These are phyloP conservation scores for Mallateleia sp. DNA, from an alignment of 2,888 invertebrate species.

Conservation along the genomic window DNA sequence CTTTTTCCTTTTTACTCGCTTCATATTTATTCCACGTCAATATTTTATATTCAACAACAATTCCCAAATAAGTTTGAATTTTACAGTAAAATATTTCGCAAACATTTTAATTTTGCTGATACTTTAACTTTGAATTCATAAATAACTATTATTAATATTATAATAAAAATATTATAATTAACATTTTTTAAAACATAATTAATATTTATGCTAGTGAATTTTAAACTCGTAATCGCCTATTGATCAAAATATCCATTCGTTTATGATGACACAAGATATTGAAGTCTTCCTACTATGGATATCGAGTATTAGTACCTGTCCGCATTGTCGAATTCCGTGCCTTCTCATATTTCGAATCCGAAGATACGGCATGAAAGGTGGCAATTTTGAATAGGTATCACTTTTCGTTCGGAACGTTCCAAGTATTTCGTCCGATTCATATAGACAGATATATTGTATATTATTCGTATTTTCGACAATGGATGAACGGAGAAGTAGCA, in stretches of 20 bases:
- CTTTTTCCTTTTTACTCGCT: no score
- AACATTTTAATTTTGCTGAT: no score
- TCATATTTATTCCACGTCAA: no score
- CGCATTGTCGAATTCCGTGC: conserved; percentile 85
- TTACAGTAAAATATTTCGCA: no score
- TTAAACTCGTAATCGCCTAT: conserved; percentile 35
- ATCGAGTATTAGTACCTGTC: conserved; percentile 89
- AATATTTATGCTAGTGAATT: no score
- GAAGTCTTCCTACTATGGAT: conserved; percentile 78
- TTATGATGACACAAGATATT: conserved; percentile 55
- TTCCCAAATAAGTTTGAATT: no score
- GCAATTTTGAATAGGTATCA: conserved; percentile 85
- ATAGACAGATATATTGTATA: conserved; percentile 68
- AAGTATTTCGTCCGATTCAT: conserved; percentile 78
- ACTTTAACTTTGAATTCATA: no score
- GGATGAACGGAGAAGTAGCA: conserved; percentile 78
- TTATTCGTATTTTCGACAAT: conserved; percentile 77
- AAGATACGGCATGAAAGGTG: conserved; percentile 72
- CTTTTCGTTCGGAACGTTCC: conserved; percentile 83
- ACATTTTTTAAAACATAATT: no score
- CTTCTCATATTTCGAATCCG: conserved; percentile 87
- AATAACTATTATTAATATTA: no score
- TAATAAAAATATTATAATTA: no score
- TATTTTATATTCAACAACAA: no score
- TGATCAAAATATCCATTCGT: conserved; percentile 57